These are phyloP conservation scores for Luidia sarsii DNA, from an alignment of 53 echinoderm and acorn worm species.

Conservation along the genomic window DNA sequence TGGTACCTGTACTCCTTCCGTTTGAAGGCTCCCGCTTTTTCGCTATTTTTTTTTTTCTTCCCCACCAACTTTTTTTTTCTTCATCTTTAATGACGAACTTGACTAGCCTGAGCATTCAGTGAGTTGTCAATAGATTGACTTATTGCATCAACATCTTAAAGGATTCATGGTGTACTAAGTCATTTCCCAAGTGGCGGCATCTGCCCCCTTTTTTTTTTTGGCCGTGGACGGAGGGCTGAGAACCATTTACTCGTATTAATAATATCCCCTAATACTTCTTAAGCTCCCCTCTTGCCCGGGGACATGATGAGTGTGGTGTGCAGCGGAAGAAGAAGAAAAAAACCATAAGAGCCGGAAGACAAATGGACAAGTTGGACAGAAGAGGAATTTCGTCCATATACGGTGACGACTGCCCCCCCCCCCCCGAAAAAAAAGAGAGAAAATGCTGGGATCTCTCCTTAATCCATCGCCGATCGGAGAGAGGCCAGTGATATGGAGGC, in stretches of 20 bases:
- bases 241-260: slow-evolving; percentile 57
- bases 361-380: too few species aligned
- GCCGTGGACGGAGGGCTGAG: neutral
- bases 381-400: too few species aligned
- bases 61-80: too few species aligned
- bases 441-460: too few species aligned
- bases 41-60: too few species aligned
- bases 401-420: too few species aligned
- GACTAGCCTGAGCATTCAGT: slow-evolving; percentile 4
- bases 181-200: slow-evolving; percentile 6
- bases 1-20: slow-evolving; percentile 48
- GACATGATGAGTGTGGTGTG: neutral
- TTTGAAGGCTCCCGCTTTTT: slow-evolving; percentile 28
- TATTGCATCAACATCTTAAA: slow-evolving; percentile 32
- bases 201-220: neutral
- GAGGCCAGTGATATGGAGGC: too few species aligned
- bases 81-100: neutral
- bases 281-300: slow-evolving; percentile 35
- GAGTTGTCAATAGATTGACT: slow-evolving; percentile 18
- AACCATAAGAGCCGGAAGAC: too few species aligned
- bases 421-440: too few species aligned
- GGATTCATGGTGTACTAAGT: neutral
- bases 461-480: too few species aligned
- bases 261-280: slow-evolving; percentile 37
- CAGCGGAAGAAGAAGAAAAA: too few species aligned